Conservation (phyloP, 1,140 invertebrate species). For the Orussus abietinus region DNA sequence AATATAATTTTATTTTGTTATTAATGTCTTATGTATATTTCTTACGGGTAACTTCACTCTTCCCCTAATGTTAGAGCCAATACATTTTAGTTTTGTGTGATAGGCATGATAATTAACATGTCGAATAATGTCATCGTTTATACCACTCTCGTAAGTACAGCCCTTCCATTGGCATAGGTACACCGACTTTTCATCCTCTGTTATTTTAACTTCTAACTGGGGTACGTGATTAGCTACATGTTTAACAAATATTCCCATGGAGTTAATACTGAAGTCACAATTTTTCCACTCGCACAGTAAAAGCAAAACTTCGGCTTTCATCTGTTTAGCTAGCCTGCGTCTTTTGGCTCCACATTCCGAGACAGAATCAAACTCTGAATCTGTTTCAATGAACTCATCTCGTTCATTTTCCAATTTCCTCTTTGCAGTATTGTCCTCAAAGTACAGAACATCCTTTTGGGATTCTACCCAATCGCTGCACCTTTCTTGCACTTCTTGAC, state of each 20-base stretch:
- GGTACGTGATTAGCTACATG: constrained; percentile 45
- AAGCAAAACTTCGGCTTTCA: constrained; percentile 38
- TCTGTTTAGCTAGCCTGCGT: constrained; percentile 27
- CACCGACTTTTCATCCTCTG: constrained; percentile 33
- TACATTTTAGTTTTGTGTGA: constrained; percentile 66
- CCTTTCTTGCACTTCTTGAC: constrained; percentile 36
- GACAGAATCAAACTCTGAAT: constrained; percentile 49
- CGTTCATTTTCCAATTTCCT: constrained; percentile 18
- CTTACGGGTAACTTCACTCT: constrained; percentile 60
- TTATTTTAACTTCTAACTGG: constrained; percentile 32
- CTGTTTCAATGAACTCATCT: constrained; percentile 39
- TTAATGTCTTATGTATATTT: constrained; percentile 7
- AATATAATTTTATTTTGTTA: constrained; percentile 1
- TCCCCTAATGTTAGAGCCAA: constrained; percentile 63
- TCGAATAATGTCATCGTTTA: constrained; percentile 58
- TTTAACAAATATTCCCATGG: constrained; percentile 34
- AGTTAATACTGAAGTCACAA: constrained; percentile 30
- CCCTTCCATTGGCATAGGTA: constrained; percentile 64
- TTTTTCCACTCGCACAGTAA: constrained; percentile 45
- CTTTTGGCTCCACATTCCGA: constrained; percentile 45
- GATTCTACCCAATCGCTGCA: constrained; percentile 42
- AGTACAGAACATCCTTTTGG: constrained; percentile 21
- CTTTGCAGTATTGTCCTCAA: constrained; percentile 19
- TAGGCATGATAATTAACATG: constrained; percentile 78
- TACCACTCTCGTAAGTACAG: constrained; percentile 57